Evolutionary conservation across 2,797 vertebrate genomes (phyloP).

Genomic region (Otus scops): DNA sequence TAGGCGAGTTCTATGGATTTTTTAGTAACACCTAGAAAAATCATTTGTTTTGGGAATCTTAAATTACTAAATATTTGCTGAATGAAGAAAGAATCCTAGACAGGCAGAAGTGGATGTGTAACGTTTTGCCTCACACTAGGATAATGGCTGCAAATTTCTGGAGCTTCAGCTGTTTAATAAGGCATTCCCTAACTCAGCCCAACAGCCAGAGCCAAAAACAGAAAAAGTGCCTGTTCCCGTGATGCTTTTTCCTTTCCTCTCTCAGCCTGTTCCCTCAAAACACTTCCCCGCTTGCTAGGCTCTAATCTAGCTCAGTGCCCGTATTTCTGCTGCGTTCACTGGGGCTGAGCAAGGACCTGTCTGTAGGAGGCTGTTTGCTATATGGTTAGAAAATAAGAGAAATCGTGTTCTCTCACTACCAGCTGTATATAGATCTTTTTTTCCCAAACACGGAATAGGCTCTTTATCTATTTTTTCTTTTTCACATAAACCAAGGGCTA

Average conservation of each 20-base stretch:
- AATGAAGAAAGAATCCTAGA: not conserved
- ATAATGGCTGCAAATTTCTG: slow-evolving; percentile 2
- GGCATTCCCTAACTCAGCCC: not conserved
- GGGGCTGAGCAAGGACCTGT: not conserved
- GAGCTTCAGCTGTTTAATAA: slow-evolving; percentile 1
- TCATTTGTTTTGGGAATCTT: not conserved
- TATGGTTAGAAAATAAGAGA: not conserved
- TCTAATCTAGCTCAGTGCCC: not conserved
- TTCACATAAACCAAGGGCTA: not conserved
- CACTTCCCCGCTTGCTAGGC: not conserved
- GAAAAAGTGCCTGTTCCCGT: not conserved
- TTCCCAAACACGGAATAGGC: not conserved
- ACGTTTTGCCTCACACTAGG: not conserved
- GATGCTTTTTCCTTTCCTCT: not conserved
- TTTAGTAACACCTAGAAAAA: not conserved
- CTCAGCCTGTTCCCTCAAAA: not conserved
- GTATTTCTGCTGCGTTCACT: not conserved
- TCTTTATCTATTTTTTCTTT: not conserved
- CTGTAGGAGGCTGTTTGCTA: not conserved
- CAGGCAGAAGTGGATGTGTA: not conserved
- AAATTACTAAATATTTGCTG: not conserved
- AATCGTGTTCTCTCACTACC: not conserved
- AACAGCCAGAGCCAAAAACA: not conserved
- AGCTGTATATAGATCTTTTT: not conserved
- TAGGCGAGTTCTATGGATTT: not conserved